Evolutionary conservation across 2,113 vertebrate genomes (phyloP), one percentile per base, ranked within the genome.

Genomic region (Carollia perspicillata): DNA sequence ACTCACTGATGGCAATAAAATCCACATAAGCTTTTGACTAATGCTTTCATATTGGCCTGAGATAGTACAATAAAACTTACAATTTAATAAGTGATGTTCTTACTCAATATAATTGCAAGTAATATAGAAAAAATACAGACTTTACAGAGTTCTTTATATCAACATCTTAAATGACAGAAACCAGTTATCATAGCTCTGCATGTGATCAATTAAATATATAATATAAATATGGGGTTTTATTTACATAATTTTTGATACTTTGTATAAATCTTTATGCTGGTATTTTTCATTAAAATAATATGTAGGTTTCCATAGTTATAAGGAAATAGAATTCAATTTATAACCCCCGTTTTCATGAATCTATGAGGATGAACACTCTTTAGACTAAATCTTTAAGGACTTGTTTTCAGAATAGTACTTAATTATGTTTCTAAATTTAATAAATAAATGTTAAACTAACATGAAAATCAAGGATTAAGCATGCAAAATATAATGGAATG

Each of bases 101-200:
- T 3, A 47, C 18, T 28, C 3, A 49, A 55, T 84, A 94, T 96
- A 33, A 79, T 78, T 68, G 30, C 20, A 92, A 68, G 35, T 60
- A 96, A 71, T 95, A 79, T 63, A 51, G 22, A 86, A 93, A 84
- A 93, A 75, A 89, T 78, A 69, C 28, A 14, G 33, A 40, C 16
- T 79, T 92, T 92, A 80, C 75, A 84, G 44, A 90, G 20, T 4
- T 35, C 69, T 77, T 85, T 93, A 17, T 91, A 90, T 80, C 33
- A 95, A 53, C 77, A 81, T 84, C 44, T 96, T 79, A 95, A 92
- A 84, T 75, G 80, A 90, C 33, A 68, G 74, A 91, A 81, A 35
- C 5, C 44, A 84, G 53, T 83, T 84, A 71, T 63, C 23, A 90
- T 80, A 84, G 47, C 8, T 92, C 75, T 94, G 53, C 22, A 88